Evolutionary conservation across 2,888 invertebrate genomes (phyloP).

Genomic region (Melinaea marsaeus): DNA sequence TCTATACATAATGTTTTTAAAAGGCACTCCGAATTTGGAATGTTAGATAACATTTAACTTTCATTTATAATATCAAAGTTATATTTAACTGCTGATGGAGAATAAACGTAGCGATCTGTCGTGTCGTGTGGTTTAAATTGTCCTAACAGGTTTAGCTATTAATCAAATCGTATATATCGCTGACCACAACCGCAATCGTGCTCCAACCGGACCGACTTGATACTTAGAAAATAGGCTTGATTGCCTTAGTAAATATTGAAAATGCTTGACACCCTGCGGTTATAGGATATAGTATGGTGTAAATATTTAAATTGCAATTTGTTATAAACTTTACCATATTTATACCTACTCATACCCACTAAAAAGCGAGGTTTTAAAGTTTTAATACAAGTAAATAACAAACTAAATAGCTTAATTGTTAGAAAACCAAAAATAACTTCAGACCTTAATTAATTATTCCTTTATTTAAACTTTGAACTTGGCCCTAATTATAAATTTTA

Average conservation of each 20-base stretch:
- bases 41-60: neutral
- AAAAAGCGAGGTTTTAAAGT: too few relatives aligned
- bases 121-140: conserved; percentile 7
- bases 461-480: neutral
- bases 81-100: too few relatives aligned
- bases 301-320: neutral
- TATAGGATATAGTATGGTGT: neutral
- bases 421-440: too few relatives aligned
- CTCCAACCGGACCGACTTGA: conserved; percentile 15
- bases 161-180: conserved; percentile 28
- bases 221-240: conserved; percentile 13
- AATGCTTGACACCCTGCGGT: neutral
- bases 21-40: neutral
- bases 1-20: neutral
- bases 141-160: conserved; percentile 22
- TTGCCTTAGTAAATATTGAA: conserved; percentile 4
- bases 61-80: neutral
- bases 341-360: too few relatives aligned
- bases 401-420: too few relatives aligned
- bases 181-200: conserved; percentile 26
- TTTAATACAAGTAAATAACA: too few relatives aligned
- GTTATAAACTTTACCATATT: too few relatives aligned
- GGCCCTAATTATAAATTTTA: neutral
- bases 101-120: neutral
- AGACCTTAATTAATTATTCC: too few relatives aligned